Percentiles rank a stretch among this genome's conserved stretches.
These are phyloP conservation scores for Psittacula derbiana DNA, from an alignment of 2,797 vertebrate species.

Conservation along the genomic window DNA sequence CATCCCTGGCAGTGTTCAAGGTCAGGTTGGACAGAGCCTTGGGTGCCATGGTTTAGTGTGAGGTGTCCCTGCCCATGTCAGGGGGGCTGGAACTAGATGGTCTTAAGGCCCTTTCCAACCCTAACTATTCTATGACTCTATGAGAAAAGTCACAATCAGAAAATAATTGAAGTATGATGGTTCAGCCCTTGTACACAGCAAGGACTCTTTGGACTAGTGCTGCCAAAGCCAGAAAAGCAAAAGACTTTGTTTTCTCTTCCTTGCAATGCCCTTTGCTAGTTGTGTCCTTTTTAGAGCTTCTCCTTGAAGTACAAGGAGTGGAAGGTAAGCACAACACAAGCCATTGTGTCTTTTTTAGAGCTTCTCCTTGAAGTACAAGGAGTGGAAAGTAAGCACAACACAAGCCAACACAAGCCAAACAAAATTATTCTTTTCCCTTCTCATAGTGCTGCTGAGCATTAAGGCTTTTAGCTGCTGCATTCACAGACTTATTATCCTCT, in stretches of 20 bases:
- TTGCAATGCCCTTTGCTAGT: not conserved
- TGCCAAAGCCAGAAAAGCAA: not conserved
- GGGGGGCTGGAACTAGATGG: no score
- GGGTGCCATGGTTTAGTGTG: no score
- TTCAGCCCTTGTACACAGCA: not conserved
- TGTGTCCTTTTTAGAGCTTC: not conserved
- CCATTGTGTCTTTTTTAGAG: not conserved
- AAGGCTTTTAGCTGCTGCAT: not conserved
- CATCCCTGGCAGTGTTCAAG: no score
- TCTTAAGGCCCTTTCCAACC: no score
- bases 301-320: not conserved
- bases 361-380: not conserved
- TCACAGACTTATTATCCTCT: not conserved
- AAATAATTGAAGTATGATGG: not conserved
- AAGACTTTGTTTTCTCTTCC: not conserved
- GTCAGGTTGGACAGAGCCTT: no score
- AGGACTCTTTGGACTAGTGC: not conserved
- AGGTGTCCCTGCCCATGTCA: no score
- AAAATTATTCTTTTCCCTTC: not conserved
- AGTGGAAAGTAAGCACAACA: not conserved
- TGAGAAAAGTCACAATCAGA: not conserved
- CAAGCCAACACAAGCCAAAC: not conserved
- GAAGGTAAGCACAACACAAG: not conserved
- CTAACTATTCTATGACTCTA: no score
- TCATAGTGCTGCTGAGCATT: not conserved